Base-by-base conservation (phyloP, 1,140 invertebrate species). In the Metaphire vulgaris region DNA sequence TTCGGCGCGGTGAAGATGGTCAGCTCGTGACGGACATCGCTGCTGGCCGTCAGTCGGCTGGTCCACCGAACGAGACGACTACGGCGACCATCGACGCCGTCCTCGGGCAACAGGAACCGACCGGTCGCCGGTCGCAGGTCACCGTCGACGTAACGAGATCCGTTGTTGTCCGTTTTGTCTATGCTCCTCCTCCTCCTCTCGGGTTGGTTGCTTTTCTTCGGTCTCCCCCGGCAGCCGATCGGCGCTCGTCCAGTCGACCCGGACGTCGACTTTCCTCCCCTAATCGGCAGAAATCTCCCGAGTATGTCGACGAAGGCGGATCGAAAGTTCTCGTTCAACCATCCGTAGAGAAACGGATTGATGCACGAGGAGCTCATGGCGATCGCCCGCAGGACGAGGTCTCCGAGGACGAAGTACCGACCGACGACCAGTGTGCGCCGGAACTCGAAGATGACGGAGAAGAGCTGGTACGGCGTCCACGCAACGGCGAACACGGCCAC, bases 361-460 rank as follows among this genome's bases (percentile, higher is more conserved):
- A 80, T 74, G 30, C 78, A 76, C 1, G 80, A 78, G 16, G 86
- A 88, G 41, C 84, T 87, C 84, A 88, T 86, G 12, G 88, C 87
- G 33, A 86, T 80, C 33, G 83, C 82, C 72, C 87, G 85, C 16
- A 85, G 83, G n/a, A 83, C 74, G 31, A 87, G 83, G 31, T 86
- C 87, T 67, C 88, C 81, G 41, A 87, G 78, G 30, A 82, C 84
- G 67, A 84, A 33, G 69, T 71, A 71, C 21, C 21, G 6, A 56
- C 41, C 41, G 41, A 21, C 6, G 41, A 56, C 41, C 6, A 56
- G 41, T 56, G 6, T 21, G 21, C 6, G 21, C 41, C 86, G 81
- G 72, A 86, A 88, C 69, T 88, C 87, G 15, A 81, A 74, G 6
- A 87, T 76, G 14, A 87, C 72, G 74, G 88, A 84, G 79, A 86